phyloP scores from a whole-genome alignment of 2,888 invertebrate genomes.

The Pinctada fucata region DNA sequence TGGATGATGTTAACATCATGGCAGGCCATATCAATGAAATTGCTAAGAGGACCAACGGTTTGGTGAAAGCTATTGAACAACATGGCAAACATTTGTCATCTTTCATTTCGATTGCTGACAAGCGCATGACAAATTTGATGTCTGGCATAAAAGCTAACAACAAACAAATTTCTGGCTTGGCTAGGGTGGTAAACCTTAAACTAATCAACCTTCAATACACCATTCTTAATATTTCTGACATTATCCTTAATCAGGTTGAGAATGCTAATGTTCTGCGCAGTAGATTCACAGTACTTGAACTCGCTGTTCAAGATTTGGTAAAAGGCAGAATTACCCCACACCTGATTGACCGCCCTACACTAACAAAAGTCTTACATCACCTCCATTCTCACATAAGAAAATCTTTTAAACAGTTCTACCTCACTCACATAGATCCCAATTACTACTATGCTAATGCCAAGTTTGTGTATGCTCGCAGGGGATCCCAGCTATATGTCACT shows the following conservation, averaged over 20 bases:
- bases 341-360: neutral
- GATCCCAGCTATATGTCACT: neutral
- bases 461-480: neutral
- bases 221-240: too few species aligned
- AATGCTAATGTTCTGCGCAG: too few species aligned
- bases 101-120: too few species aligned
- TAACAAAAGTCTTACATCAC: neutral
- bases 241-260: too few species aligned
- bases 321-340: slow-evolving; percentile 8
- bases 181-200: too few species aligned
- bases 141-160: too few species aligned
- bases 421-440: neutral
- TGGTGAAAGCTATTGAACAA: slow-evolving; percentile 23
- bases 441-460: slow-evolving; percentile 1
- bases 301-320: slow-evolving; percentile 8
- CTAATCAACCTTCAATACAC: too few species aligned
- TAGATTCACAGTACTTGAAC: too few species aligned
- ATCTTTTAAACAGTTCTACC: neutral
- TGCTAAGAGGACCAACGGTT: slow-evolving; percentile 7
- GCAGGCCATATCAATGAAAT: too few species aligned
- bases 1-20: slow-evolving; percentile 21
- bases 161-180: too few species aligned
- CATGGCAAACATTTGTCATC: slow-evolving; percentile 37
- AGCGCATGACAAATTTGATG: too few species aligned
- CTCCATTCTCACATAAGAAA: neutral